These are phyloP conservation scores for Thinocorus orbignyianus DNA, from an alignment of 2,113 vertebrate genomes.

Conservation along the genomic window DNA sequence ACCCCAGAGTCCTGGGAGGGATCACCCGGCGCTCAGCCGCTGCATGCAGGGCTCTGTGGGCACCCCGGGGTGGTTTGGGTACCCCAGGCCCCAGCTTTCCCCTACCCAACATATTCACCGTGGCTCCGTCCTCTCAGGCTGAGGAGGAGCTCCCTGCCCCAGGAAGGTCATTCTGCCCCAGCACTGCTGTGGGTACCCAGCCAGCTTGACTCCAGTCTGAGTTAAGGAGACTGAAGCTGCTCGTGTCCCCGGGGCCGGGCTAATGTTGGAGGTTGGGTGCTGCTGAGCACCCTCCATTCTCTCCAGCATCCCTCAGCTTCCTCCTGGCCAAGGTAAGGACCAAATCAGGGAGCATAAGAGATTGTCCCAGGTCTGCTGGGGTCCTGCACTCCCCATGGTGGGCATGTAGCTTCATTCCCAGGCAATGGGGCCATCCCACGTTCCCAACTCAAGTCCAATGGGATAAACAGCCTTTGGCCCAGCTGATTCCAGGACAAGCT, in stretches of 20 bases:
- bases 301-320: background rate
- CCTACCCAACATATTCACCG: background rate
- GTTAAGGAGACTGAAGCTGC: background rate
- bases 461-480: background rate
- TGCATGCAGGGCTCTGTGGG: background rate
- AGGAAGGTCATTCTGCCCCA: background rate
- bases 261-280: background rate
- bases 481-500: background rate
- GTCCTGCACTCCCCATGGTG: background rate
- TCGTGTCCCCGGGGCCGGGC: background rate
- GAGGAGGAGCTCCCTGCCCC: background rate
- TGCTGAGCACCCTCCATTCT: background rate
- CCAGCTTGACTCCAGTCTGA: background rate
- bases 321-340: background rate
- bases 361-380: fast-evolving
- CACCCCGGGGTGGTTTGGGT: background rate
- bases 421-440: background rate
- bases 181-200: background rate
- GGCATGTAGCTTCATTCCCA: background rate
- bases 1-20: fast-evolving
- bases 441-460: background rate
- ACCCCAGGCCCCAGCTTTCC: background rate
- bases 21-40: background rate
- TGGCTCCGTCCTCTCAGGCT: background rate
- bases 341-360: fast-evolving